A percentile compares a stretch with the other conserved stretches of the same genome.
phyloP scores from a whole-genome alignment of 2,888 invertebrate genomes.

The Chrysotoxum bicinctum region DNA sequence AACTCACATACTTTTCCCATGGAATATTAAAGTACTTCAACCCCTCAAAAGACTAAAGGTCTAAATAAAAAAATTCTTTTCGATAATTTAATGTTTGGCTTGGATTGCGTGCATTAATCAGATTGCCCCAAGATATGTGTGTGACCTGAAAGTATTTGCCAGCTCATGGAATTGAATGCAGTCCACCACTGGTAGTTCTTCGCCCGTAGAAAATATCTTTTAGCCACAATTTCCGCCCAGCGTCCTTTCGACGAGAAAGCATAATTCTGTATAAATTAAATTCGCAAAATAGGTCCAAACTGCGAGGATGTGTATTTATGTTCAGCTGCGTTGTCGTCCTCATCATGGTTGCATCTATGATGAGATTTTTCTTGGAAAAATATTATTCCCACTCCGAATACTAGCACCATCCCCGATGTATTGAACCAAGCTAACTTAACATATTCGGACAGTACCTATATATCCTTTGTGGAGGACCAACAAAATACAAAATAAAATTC shows the following conservation, averaged over 20 bases:
- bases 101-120: too few relatives aligned
- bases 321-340: neutral
- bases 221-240: constrained; percentile 20
- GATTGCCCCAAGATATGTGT: too few relatives aligned
- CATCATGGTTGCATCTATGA: neutral
- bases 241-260: neutral
- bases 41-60: too few relatives aligned
- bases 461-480: neutral
- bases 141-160: too few relatives aligned
- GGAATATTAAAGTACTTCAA: too few relatives aligned
- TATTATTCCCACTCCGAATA: constrained; percentile 24
- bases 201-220: neutral
- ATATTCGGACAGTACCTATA: neutral
- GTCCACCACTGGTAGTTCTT: neutral
- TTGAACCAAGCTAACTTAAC: neutral
- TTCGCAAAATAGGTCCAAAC: constrained; percentile 33
- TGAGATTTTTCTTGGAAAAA: constrained; percentile 30
- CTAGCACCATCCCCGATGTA: neutral
- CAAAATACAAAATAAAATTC: neutral
- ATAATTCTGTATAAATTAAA: constrained; percentile 36
- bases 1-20: too few relatives aligned
- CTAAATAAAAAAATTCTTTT: too few relatives aligned
- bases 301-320: neutral
- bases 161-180: neutral
- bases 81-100: too few relatives aligned